phyloP scores from a whole-genome alignment of 92 coral and sea anemone species.

The Parazoanthus swiftii region DNA sequence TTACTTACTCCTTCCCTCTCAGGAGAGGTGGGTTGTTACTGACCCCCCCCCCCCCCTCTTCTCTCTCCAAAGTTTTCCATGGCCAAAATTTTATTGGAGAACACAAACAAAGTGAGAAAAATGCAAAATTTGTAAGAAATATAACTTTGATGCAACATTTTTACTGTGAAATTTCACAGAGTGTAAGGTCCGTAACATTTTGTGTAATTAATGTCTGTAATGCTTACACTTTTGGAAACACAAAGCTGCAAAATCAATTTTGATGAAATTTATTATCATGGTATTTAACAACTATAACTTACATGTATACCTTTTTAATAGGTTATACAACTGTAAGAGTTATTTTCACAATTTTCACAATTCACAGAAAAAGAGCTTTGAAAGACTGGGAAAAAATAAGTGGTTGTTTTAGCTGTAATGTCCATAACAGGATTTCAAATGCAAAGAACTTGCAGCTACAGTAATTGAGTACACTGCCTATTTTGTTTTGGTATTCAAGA shows the following conservation, averaged over 20 bases:
- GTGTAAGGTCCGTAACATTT: constrained; percentile 35
- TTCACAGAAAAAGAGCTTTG: constrained; percentile 33
- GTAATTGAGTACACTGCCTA: too few relatives aligned
- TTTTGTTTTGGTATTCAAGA: too few relatives aligned
- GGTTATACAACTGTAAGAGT: constrained; percentile 12
- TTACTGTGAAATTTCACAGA: too few relatives aligned
- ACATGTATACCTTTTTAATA: constrained; percentile 12
- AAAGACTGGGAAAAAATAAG: background rate
- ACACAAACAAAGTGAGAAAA: too few relatives aligned
- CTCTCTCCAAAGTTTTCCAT: too few relatives aligned
- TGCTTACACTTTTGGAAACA: constrained; percentile 18
- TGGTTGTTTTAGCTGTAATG: constrained; percentile 45
- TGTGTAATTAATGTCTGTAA: constrained; percentile 28
- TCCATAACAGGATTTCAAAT: background rate
- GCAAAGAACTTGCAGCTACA: too few relatives aligned
- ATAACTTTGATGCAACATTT: too few relatives aligned
- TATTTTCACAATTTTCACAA: constrained; percentile 14
- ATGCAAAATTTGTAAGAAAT: too few relatives aligned
- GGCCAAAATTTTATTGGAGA: too few relatives aligned
- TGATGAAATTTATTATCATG: constrained; percentile 13
- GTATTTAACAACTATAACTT: background rate
- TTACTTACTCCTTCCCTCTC: too few relatives aligned
- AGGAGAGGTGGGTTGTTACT: too few relatives aligned
- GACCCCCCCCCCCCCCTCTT: too few relatives aligned
- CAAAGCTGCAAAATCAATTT: background rate